phyloP scores from a whole-genome alignment of 2,113 vertebrate species.

The Rana temporaria region DNA sequence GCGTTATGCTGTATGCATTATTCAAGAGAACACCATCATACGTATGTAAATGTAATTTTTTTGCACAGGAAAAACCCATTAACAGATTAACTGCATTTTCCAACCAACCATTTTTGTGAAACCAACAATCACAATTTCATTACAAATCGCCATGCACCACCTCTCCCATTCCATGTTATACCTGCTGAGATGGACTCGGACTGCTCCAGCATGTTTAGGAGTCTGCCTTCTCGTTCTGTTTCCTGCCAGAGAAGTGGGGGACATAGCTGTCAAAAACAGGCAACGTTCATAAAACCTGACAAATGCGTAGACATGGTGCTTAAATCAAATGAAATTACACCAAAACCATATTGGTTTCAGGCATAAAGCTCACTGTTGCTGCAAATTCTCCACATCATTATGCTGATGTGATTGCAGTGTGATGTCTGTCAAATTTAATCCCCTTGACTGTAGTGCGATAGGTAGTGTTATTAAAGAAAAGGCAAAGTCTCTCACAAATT shows the following conservation, averaged over 20 bases:
- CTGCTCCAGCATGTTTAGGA: constrained; percentile 75
- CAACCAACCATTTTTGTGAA: background rate
- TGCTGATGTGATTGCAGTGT: no score
- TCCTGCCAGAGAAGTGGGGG: constrained; percentile 62
- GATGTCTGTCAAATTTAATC: no score
- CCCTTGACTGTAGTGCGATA: no score
- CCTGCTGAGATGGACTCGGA: constrained; percentile 71
- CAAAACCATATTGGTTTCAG: background rate
- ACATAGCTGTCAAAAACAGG: constrained; percentile 1
- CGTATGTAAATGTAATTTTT: background rate
- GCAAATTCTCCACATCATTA: no score
- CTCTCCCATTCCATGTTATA: constrained; percentile 57
- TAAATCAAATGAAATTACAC: background rate
- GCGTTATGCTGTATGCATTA: no score
- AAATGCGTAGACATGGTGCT: background rate
- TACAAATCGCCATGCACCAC: background rate
- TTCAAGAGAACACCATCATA: background rate
- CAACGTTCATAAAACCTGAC: background rate
- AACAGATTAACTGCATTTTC: background rate
- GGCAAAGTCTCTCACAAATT: no score
- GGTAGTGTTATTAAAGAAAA: background rate
- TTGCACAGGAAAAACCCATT: background rate
- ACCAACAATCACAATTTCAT: background rate
- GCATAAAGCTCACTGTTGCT: background rate
- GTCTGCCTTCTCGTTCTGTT: constrained; percentile 62